A percentile compares a stretch with the other conserved stretches of the same genome.
Conservation (phyloP, 2,888 invertebrate species). For the Pyrgus malvae region DNA sequence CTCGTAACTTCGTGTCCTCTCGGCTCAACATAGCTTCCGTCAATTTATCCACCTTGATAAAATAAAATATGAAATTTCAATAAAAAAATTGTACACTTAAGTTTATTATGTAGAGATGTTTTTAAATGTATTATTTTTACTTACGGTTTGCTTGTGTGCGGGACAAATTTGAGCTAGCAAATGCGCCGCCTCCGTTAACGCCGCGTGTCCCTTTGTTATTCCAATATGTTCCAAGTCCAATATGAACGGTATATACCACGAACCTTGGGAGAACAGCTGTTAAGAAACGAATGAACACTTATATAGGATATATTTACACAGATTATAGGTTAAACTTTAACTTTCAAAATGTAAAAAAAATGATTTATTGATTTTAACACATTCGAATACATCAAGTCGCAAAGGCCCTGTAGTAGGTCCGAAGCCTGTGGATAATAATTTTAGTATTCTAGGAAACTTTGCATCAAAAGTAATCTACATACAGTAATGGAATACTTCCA, state of each 20-base stretch:
- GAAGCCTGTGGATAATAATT: too few species aligned
- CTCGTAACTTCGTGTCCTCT: slow-evolving; percentile 67
- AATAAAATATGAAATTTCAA: slow-evolving; percentile 10
- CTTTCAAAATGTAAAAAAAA: too few species aligned
- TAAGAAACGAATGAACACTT: slow-evolving; percentile 31
- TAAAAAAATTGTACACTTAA: too few species aligned
- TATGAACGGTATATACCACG: slow-evolving; percentile 89
- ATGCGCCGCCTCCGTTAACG: slow-evolving; percentile 92
- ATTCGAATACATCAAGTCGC: too few species aligned
- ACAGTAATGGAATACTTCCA: background rate
- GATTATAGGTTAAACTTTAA: too few species aligned
- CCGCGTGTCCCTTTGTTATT: slow-evolving; percentile 89
- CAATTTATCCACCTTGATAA: slow-evolving; percentile 63
- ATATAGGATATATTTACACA: background rate
- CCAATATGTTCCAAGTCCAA: slow-evolving; percentile 94
- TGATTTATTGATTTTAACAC: too few species aligned
- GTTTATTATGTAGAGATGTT: background rate
- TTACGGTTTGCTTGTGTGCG: slow-evolving; percentile 85
- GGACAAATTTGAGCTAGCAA: slow-evolving; percentile 91
- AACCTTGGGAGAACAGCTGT: slow-evolving; percentile 91
- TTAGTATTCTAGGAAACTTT: too few species aligned
- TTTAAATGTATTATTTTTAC: slow-evolving; percentile 29
- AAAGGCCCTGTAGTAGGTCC: too few species aligned
- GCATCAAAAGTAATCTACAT: background rate
- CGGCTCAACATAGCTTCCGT: slow-evolving; percentile 69